Base-by-base conservation (phyloP, 64 coral and sea anemone genomes). In the Catalaphyllia jardinei region DNA sequence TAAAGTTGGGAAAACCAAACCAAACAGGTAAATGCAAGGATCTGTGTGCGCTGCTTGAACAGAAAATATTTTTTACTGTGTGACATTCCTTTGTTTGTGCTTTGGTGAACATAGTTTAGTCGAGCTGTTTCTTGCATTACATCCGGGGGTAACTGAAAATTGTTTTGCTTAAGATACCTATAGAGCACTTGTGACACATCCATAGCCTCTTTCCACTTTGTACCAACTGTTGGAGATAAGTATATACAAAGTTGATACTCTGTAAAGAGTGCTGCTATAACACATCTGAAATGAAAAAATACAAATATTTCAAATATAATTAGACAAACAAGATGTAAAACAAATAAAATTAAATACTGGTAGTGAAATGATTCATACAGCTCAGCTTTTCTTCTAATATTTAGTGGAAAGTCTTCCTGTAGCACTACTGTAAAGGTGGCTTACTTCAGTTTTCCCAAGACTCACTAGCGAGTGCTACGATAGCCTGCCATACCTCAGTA, bases 171-270 rank as follows among this genome's bases (percentile, higher is more conserved):
- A 77, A 71, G 75, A 67, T 89, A 77, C 33, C 82, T 35, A 57
- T 42, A 16, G 20, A 93, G 42, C 22, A 24, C 73, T 31, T 52
- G 61, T 75, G 92, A 84, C 30, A 93, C 50, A 54, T 89, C 75
- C 71, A 76, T 33, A 59, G 60, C 65, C 59, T 76, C 75, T 51
- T 82, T 89, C 92, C 92, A 93, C 42, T 78, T 85, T 14, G 31
- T 75, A 27, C 87, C 76, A 13, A 89, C 1, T 52, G 64, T 78
- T 3, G 71, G 80, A 25, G 87, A 39, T 12, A 77, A 28, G 24
- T 89, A 38, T 49, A 93, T 52, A 71, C 80, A 89, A 2, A 89
- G 86, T 49, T 93, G 92, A 39, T 89, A 35, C 27, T 93, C 92
- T n/a, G 81, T 62, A 33, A 67, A 89, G 50, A 93, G 67, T 4